Conservation (phyloP, 2,797 vertebrate species). For the Semaprochilodus insignis region DNA sequence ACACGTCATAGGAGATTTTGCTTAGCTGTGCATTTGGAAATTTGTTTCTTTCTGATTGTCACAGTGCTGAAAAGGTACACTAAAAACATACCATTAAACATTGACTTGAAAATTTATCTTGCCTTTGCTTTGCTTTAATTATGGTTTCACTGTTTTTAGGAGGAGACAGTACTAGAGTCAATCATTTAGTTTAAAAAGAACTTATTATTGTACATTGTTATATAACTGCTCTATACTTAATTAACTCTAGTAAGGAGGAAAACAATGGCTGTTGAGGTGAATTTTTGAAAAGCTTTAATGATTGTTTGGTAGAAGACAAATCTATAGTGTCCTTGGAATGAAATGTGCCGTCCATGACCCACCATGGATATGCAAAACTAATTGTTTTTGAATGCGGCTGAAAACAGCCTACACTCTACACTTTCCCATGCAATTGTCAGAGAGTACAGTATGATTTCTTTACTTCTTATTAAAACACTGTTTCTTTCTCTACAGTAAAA, state of each 20-base stretch:
- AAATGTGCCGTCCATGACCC: neutral
- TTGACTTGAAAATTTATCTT: neutral
- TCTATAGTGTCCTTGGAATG: neutral
- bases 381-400: too few relatives aligned
- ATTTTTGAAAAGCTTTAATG: neutral
- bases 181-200: too few relatives aligned
- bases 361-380: neutral
- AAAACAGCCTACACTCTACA: neutral
- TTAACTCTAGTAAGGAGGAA: too few relatives aligned
- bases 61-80: neutral
- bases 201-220: neutral
- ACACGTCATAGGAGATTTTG: constrained; percentile 9
- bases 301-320: neutral
- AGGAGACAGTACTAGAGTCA: too few relatives aligned
- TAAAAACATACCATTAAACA: neutral
- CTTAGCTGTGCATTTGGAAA: constrained; percentile 25
- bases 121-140: neutral
- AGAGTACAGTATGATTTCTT: neutral
- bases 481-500: constrained; percentile 85
- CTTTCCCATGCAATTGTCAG: neutral
- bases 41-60: neutral
- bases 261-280: too few relatives aligned
- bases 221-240: neutral
- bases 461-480: neutral
- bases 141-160: neutral